Base-by-base conservation (phyloP, 2,113 vertebrate genomes). In the Mesocricetus auratus region DNA sequence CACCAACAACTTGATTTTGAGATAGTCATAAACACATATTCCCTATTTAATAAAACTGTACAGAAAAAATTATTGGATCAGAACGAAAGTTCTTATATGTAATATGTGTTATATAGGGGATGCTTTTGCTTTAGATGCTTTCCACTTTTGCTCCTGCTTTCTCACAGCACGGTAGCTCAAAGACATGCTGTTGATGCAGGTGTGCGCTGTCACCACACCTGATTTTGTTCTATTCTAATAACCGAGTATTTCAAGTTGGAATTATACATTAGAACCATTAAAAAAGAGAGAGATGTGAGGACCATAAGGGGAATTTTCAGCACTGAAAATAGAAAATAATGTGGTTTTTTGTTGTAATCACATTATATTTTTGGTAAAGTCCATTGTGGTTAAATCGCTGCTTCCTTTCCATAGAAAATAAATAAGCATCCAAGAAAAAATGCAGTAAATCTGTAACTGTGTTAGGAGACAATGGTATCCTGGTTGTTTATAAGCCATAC, bases 381-480 rank as follows among this genome's bases (percentile, higher is more conserved):
- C 13, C 11, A 86, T 2, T 15, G 36, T 21, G 7, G 26, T n/a
- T 85, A 66, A 96, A 89, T 83, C 50, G 45, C 17, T 47, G 39
- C 58, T 89, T 95, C n/a, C 73, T 93, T 94, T 45, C 62, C 83
- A 3, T 15, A 53, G 21, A 90, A 96, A 89, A 69, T 31, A 96
- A 89, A 69, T 31, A 81, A 90, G n/a, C 22, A 50, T 36, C 68
- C 33, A 73, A 92, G 58, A 83, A 26, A 93, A 5, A 62, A 13
- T 73, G 22, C 12, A 36, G 39, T 81, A 87, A 89, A 36, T 85
- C n/a, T 45, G 36, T 85, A 88, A 68, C 26, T 66, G n/a, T 64
- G 29, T 71, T 60, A 91, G 47, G 17, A 92, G 19, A 42, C 24
- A 81, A 45, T 2, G 74, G 45, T 29, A 86, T 10, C 36, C 19